Conservation (phyloP, 2,113 vertebrate genomes). For the Cyprinodon brontotheroides region DNA sequence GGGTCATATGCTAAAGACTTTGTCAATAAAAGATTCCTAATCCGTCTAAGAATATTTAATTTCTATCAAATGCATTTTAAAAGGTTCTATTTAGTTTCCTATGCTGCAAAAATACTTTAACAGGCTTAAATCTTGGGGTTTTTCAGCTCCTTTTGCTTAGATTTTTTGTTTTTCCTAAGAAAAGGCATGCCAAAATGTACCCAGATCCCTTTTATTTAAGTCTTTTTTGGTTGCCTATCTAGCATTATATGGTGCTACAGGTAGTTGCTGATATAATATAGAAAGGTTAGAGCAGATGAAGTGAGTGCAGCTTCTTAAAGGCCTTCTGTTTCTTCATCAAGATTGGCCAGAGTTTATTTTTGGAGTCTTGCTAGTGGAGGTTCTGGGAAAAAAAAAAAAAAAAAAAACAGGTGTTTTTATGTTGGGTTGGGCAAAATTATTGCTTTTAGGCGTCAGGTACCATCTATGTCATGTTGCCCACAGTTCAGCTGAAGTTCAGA, state of each 20-base stretch:
- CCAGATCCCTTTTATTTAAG: too few relatives aligned
- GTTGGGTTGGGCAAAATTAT: background rate
- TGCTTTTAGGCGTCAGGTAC: constrained; percentile 20
- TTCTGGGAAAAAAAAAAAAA: background rate
- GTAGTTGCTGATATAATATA: too few relatives aligned
- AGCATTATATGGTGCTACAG: too few relatives aligned
- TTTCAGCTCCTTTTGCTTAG: too few relatives aligned
- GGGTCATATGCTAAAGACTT: background rate
- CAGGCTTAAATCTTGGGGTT: too few relatives aligned
- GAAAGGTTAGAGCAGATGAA: too few relatives aligned
- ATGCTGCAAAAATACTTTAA: background rate
- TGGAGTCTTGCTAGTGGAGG: background rate
- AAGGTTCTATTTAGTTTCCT: background rate
- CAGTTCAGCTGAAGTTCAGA: constrained; percentile 39
- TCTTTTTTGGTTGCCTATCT: too few relatives aligned
- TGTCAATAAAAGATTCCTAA: background rate
- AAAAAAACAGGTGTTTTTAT: constrained; percentile 15
- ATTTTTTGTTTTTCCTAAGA: too few relatives aligned
- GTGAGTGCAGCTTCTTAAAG: too few relatives aligned
- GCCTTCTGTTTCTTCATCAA: too few relatives aligned
- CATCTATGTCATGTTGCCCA: constrained; percentile 14
- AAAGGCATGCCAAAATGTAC: too few relatives aligned
- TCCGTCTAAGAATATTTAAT: background rate
- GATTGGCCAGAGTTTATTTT: too few relatives aligned
- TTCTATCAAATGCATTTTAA: background rate